Evolutionary conservation across 2,797 vertebrate genomes (phyloP).

Genomic region (Artibeus jamaicensis): DNA sequence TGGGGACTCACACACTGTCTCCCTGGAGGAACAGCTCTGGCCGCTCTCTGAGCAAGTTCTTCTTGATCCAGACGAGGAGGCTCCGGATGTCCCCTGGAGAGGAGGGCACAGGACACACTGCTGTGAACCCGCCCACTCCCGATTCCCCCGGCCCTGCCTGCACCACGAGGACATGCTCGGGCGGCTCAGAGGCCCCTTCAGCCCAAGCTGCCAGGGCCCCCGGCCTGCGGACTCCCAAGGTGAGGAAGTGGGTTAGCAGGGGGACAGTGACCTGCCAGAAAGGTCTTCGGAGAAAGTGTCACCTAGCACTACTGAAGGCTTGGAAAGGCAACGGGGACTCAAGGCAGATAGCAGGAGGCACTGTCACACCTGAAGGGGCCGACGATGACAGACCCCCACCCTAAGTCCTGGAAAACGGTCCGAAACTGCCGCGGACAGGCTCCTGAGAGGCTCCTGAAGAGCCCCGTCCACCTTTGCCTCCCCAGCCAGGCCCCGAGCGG

Average conservation of each 20-base stretch:
- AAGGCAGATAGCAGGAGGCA: neutral
- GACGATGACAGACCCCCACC: neutral
- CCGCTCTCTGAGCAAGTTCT: constrained; percentile 94
- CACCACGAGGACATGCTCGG: too few species aligned
- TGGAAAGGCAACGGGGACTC: neutral
- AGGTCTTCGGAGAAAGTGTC: neutral
- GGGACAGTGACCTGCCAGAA: neutral
- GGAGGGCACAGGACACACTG: constrained; percentile 60
- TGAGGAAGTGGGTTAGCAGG: neutral
- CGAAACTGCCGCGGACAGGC: neutral
- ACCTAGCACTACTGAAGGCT: neutral
- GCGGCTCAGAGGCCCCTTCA: neutral
- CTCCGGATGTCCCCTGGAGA: constrained; percentile 93
- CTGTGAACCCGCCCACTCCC: neutral
- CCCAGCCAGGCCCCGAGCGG: constrained; percentile 75
- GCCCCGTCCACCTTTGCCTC: constrained; percentile 74
- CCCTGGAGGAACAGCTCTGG: constrained; percentile 97
- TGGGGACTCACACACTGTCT: constrained; percentile 93
- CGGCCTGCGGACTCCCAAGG: neutral
- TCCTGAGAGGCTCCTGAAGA: neutral
- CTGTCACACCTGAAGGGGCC: neutral
- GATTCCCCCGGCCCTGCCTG: neutral
- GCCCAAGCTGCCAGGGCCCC: neutral
- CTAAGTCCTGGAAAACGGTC: neutral
- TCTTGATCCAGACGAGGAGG: constrained; percentile 96